Evolutionary conservation across 37 sponge, comb jelly and placozoan species (phyloP), one percentile per base, ranked within the genome.

Genomic region (Corticium candelabrum): DNA sequence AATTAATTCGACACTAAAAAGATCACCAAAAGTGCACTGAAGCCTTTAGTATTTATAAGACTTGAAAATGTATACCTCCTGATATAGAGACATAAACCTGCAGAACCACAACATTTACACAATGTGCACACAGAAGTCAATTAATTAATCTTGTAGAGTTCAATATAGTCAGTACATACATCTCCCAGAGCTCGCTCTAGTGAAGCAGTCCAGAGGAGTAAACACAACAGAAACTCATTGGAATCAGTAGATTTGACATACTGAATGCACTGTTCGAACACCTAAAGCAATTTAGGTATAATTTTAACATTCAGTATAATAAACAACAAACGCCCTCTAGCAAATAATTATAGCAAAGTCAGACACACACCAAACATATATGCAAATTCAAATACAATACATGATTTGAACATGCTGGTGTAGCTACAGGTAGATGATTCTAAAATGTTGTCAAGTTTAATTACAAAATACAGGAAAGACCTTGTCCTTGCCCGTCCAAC

Each of bases 171-270:
- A 4, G 35, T 1, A 84, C 87, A 68, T 50, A 90, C 91, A 41
- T 87, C 91, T 71, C 91, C 89, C 32, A 91, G 73, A 1, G 89
- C 80, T 77, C 89, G 74, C 77, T 91, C 91, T 29, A 91, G 71
- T 3, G 41, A 76, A 76, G 91, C 79, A 39, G 86, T 39, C 1
- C 68, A 76, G 4, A 87, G 43, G 3, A 91, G 74, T 21, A 83
- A 36, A 11, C 74, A 74, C 67, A 80, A 31, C 15, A 79, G 78
- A 2, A 39, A 40, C 1, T 37, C 50, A 40, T 37, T 30, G 0
- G 69, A 41, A 27, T 38, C 30, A 0, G 7, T 38, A 1, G 80
- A 30, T 27, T 32, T 41, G 41, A 83, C 67, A 35, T 40, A 62
- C 39, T 33, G 3, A 3, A 86, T 31, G 73, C 84, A 79, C 1